phyloP scores from a whole-genome alignment of 2,113 vertebrate species.

The Carlito syrichta region DNA sequence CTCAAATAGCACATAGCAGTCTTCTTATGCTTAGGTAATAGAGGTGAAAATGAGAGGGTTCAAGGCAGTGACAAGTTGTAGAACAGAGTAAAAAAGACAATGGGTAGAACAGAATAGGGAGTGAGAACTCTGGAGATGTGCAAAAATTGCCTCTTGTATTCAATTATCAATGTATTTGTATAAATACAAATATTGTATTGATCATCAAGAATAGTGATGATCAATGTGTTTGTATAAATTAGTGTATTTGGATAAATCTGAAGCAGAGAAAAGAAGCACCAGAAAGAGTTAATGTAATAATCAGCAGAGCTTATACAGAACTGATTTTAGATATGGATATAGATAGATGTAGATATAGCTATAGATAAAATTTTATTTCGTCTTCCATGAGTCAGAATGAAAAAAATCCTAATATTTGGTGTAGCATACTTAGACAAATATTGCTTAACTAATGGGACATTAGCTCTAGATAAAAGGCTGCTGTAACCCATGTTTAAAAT shows the following conservation, averaged over 20 bases:
- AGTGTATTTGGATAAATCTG: too few species aligned
- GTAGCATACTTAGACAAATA: background rate
- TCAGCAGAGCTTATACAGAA: background rate
- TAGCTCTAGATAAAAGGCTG: background rate
- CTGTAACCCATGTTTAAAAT: background rate
- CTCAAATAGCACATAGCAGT: background rate
- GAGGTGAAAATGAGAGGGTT: background rate
- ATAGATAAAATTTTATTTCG: too few species aligned
- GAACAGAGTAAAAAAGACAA: too few species aligned
- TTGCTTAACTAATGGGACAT: background rate
- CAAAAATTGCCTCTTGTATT: background rate
- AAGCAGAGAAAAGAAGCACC: background rate
- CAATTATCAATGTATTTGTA: background rate
- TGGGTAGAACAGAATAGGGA: background rate
- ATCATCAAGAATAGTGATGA: too few species aligned
- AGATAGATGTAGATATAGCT: too few species aligned
- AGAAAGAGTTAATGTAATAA: background rate
- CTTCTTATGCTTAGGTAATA: background rate
- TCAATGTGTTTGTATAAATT: too few species aligned
- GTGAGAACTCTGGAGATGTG: background rate
- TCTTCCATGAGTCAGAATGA: background rate
- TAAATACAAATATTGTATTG: too few species aligned
- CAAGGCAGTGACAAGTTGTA: background rate
- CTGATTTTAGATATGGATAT: too few species aligned
- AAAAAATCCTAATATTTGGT: background rate